Evolutionary conservation across 2,888 invertebrate species (phyloP), one percentile per base, ranked within the genome.

Genomic region (Octodonta nipae): DNA sequence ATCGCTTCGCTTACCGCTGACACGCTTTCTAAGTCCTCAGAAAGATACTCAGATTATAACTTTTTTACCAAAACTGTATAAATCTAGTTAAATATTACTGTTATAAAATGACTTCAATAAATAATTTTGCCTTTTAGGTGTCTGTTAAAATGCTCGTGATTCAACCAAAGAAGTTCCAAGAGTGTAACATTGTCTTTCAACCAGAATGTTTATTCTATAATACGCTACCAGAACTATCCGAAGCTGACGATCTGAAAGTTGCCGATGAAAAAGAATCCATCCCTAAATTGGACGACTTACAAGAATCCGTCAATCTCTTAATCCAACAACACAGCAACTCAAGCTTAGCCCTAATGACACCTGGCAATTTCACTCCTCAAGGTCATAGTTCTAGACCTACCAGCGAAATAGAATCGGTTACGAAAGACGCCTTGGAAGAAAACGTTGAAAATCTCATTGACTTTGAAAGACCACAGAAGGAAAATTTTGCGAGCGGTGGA

Each of bases 161-260:
- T 38, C 86, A 88, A 55, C 85, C 86, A 15, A 87, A 86, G 61
- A 85, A 87, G 3, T 66, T 92, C 38, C 89, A 91, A 62, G 85
- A 88, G 34, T 55, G 55, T 32, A 49, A 50, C 31, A 56, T 61
- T 6, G 54, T 50, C 3, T 61, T 54, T 38, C 53, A 54, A 34
- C 55, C 57, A 1, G 60, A 58, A 26, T 37, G 26, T 30, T 45
- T 50, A 38, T 43, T 42, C 34, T 44, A 37, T 24, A 47, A 46
- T 15, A 45, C 37, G 29, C n/a, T 11, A 10, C 22, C 22, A 11
- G 36, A 30, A n/a, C 33, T 34, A 20, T 30, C 13, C 6, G 25
- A 39, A 34, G 10, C 26, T 16, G 37, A 37, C 11, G 24, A 30
- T 25, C 13, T 26, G 7, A 36, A 37, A 12, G 28, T 30, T 22